Conservation (phyloP, 2,797 vertebrate genomes). For the Hozukius guyotensis region DNA sequence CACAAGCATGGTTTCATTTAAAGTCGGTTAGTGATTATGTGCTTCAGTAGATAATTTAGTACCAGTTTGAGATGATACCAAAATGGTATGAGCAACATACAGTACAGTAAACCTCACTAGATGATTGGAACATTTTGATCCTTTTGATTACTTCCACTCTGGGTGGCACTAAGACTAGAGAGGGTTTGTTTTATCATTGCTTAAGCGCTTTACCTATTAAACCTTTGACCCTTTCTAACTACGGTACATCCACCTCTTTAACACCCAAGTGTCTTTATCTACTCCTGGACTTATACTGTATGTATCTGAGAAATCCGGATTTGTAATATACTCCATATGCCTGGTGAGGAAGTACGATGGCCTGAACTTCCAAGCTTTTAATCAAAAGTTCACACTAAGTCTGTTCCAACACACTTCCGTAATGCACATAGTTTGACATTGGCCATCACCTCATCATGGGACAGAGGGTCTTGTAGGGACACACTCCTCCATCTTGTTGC, state of each 20-base stretch:
- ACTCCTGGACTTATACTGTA: constrained; percentile 11
- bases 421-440: constrained; percentile 35
- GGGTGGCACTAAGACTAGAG: constrained; percentile 33
- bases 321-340: constrained; percentile 35
- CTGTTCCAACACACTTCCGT: constrained; percentile 15
- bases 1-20: not conserved
- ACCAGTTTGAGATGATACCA: not conserved
- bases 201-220: constrained; percentile 67
- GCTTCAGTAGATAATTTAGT: not conserved
- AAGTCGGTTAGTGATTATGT: not conserved
- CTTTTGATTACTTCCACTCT: constrained; percentile 40
- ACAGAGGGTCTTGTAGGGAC: not conserved
- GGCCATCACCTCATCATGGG: constrained; percentile 5
- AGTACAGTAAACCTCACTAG: constrained; percentile 18
- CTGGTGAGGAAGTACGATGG: constrained; percentile 22
- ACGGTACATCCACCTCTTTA: constrained; percentile 40
- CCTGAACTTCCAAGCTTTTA: constrained; percentile 46
- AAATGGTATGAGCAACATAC: not conserved
- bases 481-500: constrained; percentile 1
- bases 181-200: constrained; percentile 67
- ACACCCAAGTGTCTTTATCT: constrained; percentile 53
- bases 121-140: constrained; percentile 35
- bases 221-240: constrained; percentile 49
- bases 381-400: constrained; percentile 46
- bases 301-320: constrained; percentile 46